phyloP scores from a whole-genome alignment of 2,113 vertebrate genomes.

The Hippoglossus stenolepis region DNA sequence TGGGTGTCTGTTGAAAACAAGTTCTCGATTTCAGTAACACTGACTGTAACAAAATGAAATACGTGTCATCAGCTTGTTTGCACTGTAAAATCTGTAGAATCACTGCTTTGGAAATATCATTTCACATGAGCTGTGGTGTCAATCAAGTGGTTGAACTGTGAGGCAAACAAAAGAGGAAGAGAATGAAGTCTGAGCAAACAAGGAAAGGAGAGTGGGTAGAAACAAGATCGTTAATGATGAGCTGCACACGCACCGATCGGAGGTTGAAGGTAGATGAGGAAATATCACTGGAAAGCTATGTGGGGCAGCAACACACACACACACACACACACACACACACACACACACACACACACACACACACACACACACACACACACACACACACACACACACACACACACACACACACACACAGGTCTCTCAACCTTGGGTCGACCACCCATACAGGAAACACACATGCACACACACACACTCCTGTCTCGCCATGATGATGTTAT shows the following conservation, averaged over 20 bases:
- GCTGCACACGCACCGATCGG: neutral
- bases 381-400: conserved; percentile 18
- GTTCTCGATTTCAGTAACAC: neutral
- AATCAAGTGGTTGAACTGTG: neutral
- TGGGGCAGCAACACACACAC: neutral
- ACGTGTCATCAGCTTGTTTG: neutral
- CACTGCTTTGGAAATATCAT: neutral
- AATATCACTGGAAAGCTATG: conserved; percentile 6
- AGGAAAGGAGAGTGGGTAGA: conserved; percentile 1
- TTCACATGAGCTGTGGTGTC: neutral
- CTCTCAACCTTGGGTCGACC: neutral
- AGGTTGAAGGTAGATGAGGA: neutral
- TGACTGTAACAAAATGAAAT: neutral
- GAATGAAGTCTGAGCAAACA: neutral
- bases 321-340: conserved; percentile 19
- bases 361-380: conserved; percentile 6
- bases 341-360: conserved; percentile 15
- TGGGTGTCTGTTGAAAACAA: neutral
- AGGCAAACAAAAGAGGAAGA: neutral
- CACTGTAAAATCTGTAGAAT: neutral
- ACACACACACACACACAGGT: conserved; percentile 7
- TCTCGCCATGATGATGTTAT: neutral
- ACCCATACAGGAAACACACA: conserved; percentile 12
- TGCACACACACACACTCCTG: conserved; percentile 9
- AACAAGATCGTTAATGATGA: conserved; percentile 5